Evolutionary conservation across 2,113 vertebrate species (phyloP).

Genomic region (Myodes glareolus): DNA sequence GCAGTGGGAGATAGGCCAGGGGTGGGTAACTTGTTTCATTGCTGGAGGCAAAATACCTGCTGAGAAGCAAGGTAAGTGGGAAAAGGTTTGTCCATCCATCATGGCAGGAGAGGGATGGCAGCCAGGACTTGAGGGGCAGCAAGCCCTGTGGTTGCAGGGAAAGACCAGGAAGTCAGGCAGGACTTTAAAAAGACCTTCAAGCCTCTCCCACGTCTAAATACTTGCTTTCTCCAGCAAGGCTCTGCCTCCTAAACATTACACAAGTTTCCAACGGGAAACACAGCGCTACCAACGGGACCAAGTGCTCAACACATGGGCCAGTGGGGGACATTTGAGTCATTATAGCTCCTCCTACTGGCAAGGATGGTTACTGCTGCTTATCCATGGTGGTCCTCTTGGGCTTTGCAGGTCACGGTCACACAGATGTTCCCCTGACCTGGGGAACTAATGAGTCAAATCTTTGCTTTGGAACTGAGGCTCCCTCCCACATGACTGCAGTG

Average conservation of each 20-base stretch:
- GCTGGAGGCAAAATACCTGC: neutral
- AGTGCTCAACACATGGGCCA: neutral
- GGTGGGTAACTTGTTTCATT: neutral
- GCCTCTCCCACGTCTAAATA: neutral
- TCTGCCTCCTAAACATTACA: neutral
- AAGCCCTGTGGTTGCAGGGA: neutral
- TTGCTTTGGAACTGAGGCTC: neutral
- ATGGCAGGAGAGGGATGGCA: neutral
- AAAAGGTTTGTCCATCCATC: neutral
- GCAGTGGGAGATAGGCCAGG: neutral
- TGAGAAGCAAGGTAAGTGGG: neutral
- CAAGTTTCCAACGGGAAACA: neutral
- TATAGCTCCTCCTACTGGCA: neutral
- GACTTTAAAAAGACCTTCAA: neutral
- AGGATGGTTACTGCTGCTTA: too few relatives aligned
- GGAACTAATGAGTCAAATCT: neutral
- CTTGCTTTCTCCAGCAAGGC: neutral
- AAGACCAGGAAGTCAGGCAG: neutral
- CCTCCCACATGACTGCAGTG: too few relatives aligned
- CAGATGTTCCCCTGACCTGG: rapidly evolving
- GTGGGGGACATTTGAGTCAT: neutral
- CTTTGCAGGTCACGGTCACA: neutral
- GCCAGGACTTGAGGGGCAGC: neutral
- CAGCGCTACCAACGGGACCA: neutral
- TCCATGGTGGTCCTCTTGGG: neutral